Evolutionary conservation across 2,113 vertebrate species (phyloP).

Genomic region (Cyrtonyx montezumae): DNA sequence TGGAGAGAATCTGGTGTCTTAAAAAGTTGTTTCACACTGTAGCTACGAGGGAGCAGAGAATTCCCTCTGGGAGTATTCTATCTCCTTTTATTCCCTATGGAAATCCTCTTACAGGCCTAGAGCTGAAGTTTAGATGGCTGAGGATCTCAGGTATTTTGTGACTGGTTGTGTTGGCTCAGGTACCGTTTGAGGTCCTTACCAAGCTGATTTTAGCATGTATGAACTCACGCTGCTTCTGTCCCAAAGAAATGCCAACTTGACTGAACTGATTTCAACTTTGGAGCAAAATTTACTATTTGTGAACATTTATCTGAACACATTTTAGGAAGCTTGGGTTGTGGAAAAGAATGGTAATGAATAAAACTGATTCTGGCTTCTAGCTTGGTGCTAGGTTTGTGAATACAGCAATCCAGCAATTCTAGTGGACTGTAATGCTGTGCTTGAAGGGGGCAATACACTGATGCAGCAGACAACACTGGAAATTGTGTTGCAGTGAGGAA

Average conservation of each 20-base stretch:
- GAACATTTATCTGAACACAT: not conserved
- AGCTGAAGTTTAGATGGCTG: not conserved
- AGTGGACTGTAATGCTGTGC: not conserved
- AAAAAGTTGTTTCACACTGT: not conserved
- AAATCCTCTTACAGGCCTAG: not conserved
- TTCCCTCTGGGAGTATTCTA: not conserved
- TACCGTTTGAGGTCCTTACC: not conserved
- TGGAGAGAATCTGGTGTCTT: not conserved
- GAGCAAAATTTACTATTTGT: not conserved
- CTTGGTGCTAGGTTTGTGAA: not conserved
- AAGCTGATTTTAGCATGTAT: not conserved
- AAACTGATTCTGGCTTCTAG: not conserved
- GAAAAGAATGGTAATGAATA: not conserved
- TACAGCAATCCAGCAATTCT: not conserved
- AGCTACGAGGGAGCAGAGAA: not conserved
- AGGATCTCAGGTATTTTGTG: not conserved
- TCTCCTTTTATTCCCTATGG: not conserved
- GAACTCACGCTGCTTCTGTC: not conserved
- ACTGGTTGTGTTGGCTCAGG: not conserved
- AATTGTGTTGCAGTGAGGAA: not conserved
- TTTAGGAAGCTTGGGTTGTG: not conserved
- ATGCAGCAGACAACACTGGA: accelerated
- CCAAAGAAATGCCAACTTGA: not conserved
- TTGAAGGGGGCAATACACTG: not conserved
- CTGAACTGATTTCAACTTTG: not conserved